Evolutionary conservation across 1,140 invertebrate genomes (phyloP).

Genomic region (Cydia splendana): DNA sequence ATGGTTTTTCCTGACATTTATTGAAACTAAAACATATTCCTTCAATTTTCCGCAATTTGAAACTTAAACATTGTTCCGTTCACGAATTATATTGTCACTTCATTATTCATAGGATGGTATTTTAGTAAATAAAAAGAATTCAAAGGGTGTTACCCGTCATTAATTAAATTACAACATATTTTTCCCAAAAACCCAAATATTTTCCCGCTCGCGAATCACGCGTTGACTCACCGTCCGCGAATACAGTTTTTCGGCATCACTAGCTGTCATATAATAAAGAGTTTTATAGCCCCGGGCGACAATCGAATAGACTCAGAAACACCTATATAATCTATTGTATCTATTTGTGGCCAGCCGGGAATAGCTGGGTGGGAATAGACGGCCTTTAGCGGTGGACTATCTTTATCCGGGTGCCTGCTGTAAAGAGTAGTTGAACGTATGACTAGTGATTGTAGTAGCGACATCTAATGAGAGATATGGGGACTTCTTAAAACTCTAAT

Average conservation of each 20-base stretch:
- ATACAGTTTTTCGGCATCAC: neutral
- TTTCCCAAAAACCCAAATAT: neutral
- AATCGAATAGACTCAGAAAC: neutral
- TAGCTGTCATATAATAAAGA: conserved; percentile 11
- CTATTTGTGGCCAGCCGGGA: neutral
- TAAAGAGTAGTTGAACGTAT: neutral
- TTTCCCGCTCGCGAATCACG: neutral
- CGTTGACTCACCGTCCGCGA: neutral
- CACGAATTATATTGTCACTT: too few relatives aligned
- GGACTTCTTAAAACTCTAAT: too few relatives aligned
- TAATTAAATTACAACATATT: too few relatives aligned
- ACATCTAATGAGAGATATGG: neutral
- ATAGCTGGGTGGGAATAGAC: conserved; percentile 15
- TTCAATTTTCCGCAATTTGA: too few relatives aligned
- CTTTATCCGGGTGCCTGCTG: neutral
- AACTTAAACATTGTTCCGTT: too few relatives aligned
- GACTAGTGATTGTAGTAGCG: neutral
- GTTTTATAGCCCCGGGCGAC: conserved; percentile 4
- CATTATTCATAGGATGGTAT: too few relatives aligned
- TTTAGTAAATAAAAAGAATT: too few relatives aligned
- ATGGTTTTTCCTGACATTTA: too few relatives aligned
- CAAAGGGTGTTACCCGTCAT: too few relatives aligned
- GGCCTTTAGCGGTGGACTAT: neutral
- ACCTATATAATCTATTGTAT: conserved; percentile 12
- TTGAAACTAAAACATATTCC: too few relatives aligned